Conservation (phyloP, 2,797 vertebrate genomes). For the Mus minutoides region DNA sequence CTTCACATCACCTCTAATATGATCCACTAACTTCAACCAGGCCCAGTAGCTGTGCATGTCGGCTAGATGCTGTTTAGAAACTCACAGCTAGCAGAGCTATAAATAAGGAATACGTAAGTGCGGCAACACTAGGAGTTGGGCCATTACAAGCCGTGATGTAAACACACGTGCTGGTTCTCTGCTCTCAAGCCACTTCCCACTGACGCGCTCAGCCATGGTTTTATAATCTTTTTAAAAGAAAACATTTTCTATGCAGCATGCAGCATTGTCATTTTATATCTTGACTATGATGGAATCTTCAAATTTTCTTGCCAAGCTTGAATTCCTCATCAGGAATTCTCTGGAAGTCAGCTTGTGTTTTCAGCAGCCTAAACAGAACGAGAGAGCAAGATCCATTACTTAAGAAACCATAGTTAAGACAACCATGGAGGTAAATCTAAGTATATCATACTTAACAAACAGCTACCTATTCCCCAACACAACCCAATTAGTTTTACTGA, state of each 20-base stretch:
- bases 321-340: constrained; percentile 55
- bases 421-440: constrained; percentile 14
- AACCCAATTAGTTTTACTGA: not conserved
- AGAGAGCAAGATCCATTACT: constrained; percentile 69
- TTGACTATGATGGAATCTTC: constrained; percentile 66
- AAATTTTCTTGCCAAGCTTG: constrained; percentile 58
- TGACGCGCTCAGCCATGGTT: constrained; percentile 73
- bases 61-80: constrained; percentile 65
- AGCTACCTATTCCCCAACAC: not conserved
- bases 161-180: constrained; percentile 57
- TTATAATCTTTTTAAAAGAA: constrained; percentile 70
- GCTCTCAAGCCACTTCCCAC: constrained; percentile 66
- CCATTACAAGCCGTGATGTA: constrained; percentile 30
- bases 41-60: constrained; percentile 58
- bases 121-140: constrained; percentile 37
- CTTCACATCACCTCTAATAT: constrained; percentile 33
- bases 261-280: constrained; percentile 62
- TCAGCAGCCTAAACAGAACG: not conserved
- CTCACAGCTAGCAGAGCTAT: constrained; percentile 64
- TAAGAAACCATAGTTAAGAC: constrained; percentile 33
- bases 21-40: constrained; percentile 44
- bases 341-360: constrained; percentile 82
- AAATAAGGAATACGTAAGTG: constrained; percentile 73
- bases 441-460: constrained; percentile 36
- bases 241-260: constrained; percentile 66